Evolutionary conservation across 2,888 invertebrate species (phyloP).

Genomic region (Vannuccia rotundouncinata): DNA sequence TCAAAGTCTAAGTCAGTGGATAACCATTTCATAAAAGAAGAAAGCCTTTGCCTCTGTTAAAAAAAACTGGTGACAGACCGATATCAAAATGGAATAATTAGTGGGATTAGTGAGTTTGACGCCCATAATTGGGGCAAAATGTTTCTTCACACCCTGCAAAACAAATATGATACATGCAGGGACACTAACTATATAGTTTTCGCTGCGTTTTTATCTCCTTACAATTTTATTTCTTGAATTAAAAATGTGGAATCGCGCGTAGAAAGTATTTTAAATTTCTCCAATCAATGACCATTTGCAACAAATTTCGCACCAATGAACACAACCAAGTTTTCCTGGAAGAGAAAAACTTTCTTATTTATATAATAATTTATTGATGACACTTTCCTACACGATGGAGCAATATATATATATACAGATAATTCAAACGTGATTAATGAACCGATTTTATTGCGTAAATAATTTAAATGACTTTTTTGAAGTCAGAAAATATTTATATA

Average conservation of each 20-base stretch:
- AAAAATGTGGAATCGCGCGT: background rate
- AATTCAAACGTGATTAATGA: too few relatives aligned
- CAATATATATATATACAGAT: too few relatives aligned
- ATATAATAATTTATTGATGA: too few relatives aligned
- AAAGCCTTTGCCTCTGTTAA: background rate
- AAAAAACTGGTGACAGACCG: constrained; percentile 10
- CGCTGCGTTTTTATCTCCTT: too few relatives aligned
- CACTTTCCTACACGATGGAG: too few relatives aligned
- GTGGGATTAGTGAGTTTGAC: background rate
- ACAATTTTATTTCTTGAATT: too few relatives aligned
- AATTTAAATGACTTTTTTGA: too few relatives aligned
- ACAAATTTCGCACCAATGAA: background rate
- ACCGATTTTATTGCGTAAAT: too few relatives aligned
- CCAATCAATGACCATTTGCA: background rate
- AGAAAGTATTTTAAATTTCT: background rate
- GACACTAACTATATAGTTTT: too few relatives aligned
- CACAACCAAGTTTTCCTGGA: background rate
- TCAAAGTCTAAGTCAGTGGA: background rate
- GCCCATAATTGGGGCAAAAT: background rate
- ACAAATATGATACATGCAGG: background rate
- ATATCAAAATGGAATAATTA: background rate
- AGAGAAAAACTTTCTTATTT: too few relatives aligned
- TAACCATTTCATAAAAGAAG: background rate
- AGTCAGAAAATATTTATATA: too few relatives aligned
- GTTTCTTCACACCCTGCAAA: background rate